These are phyloP conservation scores for Rutilus rutilus DNA, from an alignment of 2,113 vertebrate species.

Conservation along the genomic window DNA sequence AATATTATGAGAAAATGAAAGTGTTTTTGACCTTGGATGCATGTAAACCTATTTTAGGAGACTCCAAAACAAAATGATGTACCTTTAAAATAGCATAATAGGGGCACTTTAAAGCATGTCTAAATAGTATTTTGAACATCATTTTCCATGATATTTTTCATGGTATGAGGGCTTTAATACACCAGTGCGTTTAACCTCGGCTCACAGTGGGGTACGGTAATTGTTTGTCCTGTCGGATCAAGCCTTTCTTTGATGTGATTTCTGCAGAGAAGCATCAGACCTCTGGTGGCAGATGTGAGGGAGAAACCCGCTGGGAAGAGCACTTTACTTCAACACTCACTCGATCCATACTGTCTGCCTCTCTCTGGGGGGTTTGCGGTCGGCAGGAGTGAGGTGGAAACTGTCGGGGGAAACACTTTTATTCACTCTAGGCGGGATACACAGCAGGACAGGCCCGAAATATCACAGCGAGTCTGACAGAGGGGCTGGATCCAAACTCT, in stretches of 20 bases:
- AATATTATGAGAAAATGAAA: no score
- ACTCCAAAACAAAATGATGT: no score
- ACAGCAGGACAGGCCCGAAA: neutral
- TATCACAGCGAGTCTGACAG: neutral
- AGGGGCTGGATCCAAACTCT: neutral
- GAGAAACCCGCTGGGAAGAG: slow-evolving; percentile 15
- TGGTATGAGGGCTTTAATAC: neutral
- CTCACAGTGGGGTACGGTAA: neutral
- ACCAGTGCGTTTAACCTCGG: neutral
- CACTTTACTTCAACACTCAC: neutral
- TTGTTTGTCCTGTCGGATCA: neutral
- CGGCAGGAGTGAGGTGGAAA: neutral
- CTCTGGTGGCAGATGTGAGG: neutral
- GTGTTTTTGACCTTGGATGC: no score
- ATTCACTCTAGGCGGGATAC: neutral
- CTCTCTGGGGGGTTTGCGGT: neutral
- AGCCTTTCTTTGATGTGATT: slow-evolving; percentile 22
- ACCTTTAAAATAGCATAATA: no score
- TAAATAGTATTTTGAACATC: neutral
- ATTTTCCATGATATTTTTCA: neutral
- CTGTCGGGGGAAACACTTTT: neutral
- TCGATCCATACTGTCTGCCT: slow-evolving; percentile 2
- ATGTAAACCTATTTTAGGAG: no score
- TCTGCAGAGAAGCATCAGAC: neutral
- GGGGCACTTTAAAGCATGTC: neutral